Conservation (phyloP, 2,888 invertebrate species). For the Deilephila porcellus region DNA sequence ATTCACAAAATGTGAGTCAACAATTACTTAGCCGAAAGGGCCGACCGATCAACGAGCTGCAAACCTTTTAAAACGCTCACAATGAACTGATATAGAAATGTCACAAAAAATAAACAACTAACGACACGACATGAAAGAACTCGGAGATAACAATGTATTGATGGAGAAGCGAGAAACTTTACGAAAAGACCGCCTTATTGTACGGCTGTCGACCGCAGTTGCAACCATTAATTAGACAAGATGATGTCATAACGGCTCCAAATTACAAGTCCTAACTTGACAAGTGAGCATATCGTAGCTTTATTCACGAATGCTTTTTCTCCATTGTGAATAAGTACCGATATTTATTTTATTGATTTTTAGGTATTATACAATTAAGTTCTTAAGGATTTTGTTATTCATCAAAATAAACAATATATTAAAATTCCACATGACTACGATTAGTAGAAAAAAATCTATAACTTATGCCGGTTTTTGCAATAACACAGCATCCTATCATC, state of each 20-base stretch:
- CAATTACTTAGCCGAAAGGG: background rate
- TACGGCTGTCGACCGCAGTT: background rate
- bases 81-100: background rate
- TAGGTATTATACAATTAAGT: too few species aligned
- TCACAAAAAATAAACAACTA: slow-evolving; percentile 10
- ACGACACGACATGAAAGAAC: background rate
- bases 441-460: too few species aligned
- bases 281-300: background rate
- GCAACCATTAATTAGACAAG: background rate
- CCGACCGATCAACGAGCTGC: background rate
- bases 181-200: background rate
- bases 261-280: background rate
- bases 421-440: too few species aligned
- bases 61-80: slow-evolving; percentile 7
- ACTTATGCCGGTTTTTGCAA: too few species aligned
- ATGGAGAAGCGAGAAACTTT: slow-evolving; percentile 2
- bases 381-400: too few species aligned
- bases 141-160: background rate
- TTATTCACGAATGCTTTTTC: too few species aligned
- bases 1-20: slow-evolving; percentile 22
- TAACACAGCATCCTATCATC: too few species aligned
- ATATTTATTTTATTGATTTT: too few species aligned
- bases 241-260: slow-evolving; percentile 1
- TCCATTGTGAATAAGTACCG: too few species aligned
- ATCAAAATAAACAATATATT: too few species aligned